A percentile compares a stretch with the other conserved stretches of the same genome.
Evolutionary conservation across 2,888 invertebrate species (phyloP).

Genomic region (Hedychridium roseum): DNA sequence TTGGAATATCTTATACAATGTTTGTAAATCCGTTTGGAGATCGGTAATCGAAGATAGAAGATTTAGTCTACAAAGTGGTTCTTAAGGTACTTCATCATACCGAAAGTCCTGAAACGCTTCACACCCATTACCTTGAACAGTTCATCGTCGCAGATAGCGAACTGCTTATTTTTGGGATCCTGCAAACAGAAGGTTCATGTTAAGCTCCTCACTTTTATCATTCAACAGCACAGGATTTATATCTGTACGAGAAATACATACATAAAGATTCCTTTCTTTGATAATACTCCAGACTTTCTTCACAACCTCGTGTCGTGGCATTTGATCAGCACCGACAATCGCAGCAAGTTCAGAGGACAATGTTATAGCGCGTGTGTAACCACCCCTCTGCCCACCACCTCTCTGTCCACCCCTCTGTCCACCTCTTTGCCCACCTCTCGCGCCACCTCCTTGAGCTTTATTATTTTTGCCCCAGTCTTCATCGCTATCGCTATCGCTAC

Average conservation of each 20-base stretch:
- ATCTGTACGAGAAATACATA: conserved; percentile 50
- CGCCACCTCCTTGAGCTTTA: conserved; percentile 57
- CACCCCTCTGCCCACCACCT: conserved; percentile 73
- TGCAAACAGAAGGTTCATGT: conserved; percentile 52
- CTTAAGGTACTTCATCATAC: conserved; percentile 97
- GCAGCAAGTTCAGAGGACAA: conserved; percentile 86
- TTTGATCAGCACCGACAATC: conserved; percentile 82
- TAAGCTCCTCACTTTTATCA: background rate
- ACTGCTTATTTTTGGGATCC: conserved; percentile 95
- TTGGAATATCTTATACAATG: conserved; percentile 49
- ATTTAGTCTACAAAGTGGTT: conserved; percentile 80
- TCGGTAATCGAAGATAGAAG: conserved; percentile 36
- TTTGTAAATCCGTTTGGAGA: conserved; percentile 46
- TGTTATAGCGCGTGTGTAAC: conserved; percentile 85
- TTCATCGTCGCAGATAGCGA: conserved; percentile 92
- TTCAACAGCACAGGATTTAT: background rate
- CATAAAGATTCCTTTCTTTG: conserved; percentile 85
- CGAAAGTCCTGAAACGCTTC: conserved; percentile 92
- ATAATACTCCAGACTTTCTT: conserved; percentile 91
- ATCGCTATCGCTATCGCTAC: conserved; percentile 74
- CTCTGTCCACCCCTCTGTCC: conserved; percentile 66
- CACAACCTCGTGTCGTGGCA: conserved; percentile 90
- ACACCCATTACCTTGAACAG: conserved; percentile 88
- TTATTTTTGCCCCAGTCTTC: conserved; percentile 75
- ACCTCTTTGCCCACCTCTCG: conserved; percentile 65